Evolutionary conservation across 2,888 invertebrate genomes (phyloP), one percentile per base, ranked within the genome.

Genomic region (Caenorhabditis imperialis): DNA sequence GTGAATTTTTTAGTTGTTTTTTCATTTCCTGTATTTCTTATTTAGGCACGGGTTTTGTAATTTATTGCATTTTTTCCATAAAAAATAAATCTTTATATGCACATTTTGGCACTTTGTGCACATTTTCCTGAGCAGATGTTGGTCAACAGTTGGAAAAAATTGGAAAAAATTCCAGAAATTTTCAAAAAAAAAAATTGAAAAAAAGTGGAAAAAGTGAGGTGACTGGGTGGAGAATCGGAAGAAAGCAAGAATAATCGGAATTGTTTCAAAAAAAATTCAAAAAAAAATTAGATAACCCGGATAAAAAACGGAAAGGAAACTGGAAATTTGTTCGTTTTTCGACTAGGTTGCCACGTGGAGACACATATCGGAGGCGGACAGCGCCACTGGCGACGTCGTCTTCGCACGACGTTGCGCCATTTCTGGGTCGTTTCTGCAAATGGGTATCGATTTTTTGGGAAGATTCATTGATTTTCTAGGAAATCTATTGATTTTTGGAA

Each of bases 341-440:
- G 47, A 47, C 63, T 65, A 65, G 30, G 63, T 23, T 8, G 63
- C 48, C 55, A 65, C 63, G 48, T 65, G 25, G 12, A 65, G 53
- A 42, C 63, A 65, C 48, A 65, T 65, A 54, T 65, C 63, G 20
- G 63, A 65, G 40, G 63, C 63, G 2, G 63, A 65, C 6, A 65
- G 38, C 7, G 63, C 48, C 10, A 65, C 14, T 3, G 63, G 63
- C 7, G 55, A 16, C n/a, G 27, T 33, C 14, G 60, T 58, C 40
- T 55, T 55, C 5, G 37, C 30, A 48, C 72, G 72, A 37, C 72
- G 72, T 30, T 61, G 45, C 12, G 72, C 72, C 77, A 79, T 79
- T 60, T 79, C 79, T 7, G 76, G 75, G 40, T 79, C 79, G 20
- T 79, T 75, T 61, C 76, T 76, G 55, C 16, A 69, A 60, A 35